phyloP scores from a whole-genome alignment of 1,140 invertebrate genomes.

The Drosophila navojoa region DNA sequence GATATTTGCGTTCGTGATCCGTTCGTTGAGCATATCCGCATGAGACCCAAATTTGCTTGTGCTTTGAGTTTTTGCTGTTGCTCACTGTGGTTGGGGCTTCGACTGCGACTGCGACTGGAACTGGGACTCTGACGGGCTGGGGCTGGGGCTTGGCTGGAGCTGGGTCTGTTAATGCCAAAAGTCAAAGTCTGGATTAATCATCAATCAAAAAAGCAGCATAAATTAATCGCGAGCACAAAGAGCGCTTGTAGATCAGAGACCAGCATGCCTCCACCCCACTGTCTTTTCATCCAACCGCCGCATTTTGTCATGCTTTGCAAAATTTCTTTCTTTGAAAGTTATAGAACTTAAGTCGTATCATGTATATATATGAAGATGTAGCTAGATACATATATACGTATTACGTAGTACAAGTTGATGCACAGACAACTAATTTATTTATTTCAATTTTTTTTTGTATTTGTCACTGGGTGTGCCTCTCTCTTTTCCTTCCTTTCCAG shows the following conservation, averaged over 20 bases:
- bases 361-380: conserved; percentile 12
- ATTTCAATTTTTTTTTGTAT: too few species aligned
- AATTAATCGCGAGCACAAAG: conserved; percentile 61
- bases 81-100: conserved; percentile 30
- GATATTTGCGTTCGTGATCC: not conserved
- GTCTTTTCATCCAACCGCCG: not conserved
- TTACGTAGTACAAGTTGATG: not conserved
- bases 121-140: not conserved
- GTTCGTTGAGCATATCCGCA: not conserved
- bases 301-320: not conserved
- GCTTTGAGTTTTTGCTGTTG: conserved; percentile 25
- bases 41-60: conserved; percentile 20
- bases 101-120: conserved; percentile 7
- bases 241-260: conserved; percentile 26
- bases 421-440: too few species aligned
- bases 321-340: conserved; percentile 48
- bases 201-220: conserved; percentile 69
- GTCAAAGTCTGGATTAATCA: conserved; percentile 81
- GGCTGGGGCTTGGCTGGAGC: conserved; percentile 17
- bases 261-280: not conserved
- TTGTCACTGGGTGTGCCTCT: too few species aligned
- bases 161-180: conserved; percentile 69
- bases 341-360: conserved; percentile 22
- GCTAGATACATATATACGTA: not conserved
- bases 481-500: too few species aligned